Base-by-base conservation (phyloP, 2,113 vertebrate species). In the Tiliqua scincoides region DNA sequence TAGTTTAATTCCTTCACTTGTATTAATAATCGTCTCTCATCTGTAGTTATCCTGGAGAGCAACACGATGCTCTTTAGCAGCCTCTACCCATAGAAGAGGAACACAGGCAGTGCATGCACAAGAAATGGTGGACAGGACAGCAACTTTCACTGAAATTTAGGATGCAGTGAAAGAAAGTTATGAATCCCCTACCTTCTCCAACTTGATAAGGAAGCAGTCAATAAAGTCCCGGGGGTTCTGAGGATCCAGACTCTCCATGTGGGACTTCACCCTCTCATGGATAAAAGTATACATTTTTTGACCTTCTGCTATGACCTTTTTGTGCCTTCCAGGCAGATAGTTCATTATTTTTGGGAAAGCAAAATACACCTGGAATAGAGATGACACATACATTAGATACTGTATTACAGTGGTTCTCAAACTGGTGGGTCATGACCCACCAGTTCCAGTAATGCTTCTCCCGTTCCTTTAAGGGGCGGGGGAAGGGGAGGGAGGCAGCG, bases 171-270 rank as follows among this genome's bases (percentile, higher is more conserved):
- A 23, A 43, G 12, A 9, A 23, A 18, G 40, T 0, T n/a, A 23
- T 68, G 2, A 15, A 67, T 43, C 57, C 2, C 27, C 57, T 91
- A 96, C 96, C 95, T 94, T 94, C 61, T 96, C 92, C 0, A 85
- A 89, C 84, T 90, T 94, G 15, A 90, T 32, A 63, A 96, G 91
- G 90, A 95, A 96, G 48, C 85, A 93, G 89, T 96, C 95, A 0
- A 96, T 95, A 82, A 93, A 96, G 87, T 96, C 94, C 18, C 85
- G 84, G n/a, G 96, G 94, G 6, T 90, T 90, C 81, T 35, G 91
- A 57, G 91, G 85, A 68, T 96, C 95, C 92, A 95, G 84, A 0
- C 84, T 91, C 48, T 85, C 82, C 77, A 48, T 92, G 79, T 96
- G 95, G 65, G 81, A 52, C 11, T 78, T n/a, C 0, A 96, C 73